These are phyloP conservation scores for Acleris laterana DNA, from an alignment of 2,888 invertebrate genomes.

Conservation along the genomic window DNA sequence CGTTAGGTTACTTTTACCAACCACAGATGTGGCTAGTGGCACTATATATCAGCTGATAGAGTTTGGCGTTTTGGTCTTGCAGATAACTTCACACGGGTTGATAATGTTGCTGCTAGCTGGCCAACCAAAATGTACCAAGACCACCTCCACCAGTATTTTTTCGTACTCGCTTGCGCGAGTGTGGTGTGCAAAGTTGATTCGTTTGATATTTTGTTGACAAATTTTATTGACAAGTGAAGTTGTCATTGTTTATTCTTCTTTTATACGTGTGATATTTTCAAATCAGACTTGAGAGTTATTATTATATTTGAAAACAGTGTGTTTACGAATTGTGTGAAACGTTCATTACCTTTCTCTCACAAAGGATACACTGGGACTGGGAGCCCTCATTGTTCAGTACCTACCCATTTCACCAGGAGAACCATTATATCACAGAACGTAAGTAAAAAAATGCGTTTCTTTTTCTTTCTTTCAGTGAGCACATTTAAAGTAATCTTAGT, in stretches of 20 bases:
- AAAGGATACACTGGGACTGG: slow-evolving; percentile 62
- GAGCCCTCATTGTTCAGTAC: slow-evolving; percentile 54
- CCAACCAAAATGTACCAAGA: slow-evolving; percentile 42
- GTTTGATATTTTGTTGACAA: slow-evolving; percentile 55
- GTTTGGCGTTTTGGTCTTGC: slow-evolving; percentile 58
- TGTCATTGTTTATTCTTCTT: slow-evolving; percentile 42
- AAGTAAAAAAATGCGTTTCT: slow-evolving; percentile 46
- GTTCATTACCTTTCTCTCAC: slow-evolving; percentile 65
- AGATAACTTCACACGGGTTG: slow-evolving; percentile 62
- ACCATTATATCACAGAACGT: slow-evolving; percentile 50
- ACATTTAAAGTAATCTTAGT: neutral
- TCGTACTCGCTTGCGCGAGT: slow-evolving; percentile 55
- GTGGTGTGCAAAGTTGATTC: slow-evolving; percentile 55
- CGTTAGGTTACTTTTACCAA: slow-evolving; percentile 7
- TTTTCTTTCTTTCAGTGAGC: neutral
- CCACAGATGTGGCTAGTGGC: slow-evolving; percentile 46
- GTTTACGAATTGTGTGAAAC: slow-evolving; percentile 42
- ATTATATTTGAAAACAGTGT: slow-evolving; percentile 27
- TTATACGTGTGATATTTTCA: slow-evolving; percentile 40
- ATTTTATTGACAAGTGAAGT: slow-evolving; percentile 53
- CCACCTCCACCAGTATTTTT: slow-evolving; percentile 24
- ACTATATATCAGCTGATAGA: slow-evolving; percentile 63
- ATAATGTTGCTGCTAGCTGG: slow-evolving; percentile 43
- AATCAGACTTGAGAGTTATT: slow-evolving; percentile 17
- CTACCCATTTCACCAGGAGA: slow-evolving; percentile 56